Base-by-base conservation (phyloP, 2,797 vertebrate genomes). In the Catharus ustulatus region DNA sequence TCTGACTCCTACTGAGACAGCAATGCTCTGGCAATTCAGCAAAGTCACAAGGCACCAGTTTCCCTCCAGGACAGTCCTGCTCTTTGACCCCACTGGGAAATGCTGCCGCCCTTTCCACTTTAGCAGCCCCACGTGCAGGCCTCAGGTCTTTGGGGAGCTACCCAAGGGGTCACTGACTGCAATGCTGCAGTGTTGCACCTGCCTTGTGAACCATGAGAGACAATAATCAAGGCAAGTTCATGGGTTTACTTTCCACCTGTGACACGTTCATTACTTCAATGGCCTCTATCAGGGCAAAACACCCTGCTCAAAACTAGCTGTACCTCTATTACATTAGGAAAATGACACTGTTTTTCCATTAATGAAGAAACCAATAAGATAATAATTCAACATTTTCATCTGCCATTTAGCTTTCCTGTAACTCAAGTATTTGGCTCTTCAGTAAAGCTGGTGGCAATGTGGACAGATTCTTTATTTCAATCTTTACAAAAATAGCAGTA, bases 181-280 rank as follows among this genome's bases (percentile, higher is more conserved):
- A 59, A 7, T 15, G 36, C 15, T 85, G 67, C 36, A 67, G 58
- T 3, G 29, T 1, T 1, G 1, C 68, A 68, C 43, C 45, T 36
- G 26, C 27, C 59, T 20, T 8, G 5, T 6, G 46, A 83, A 21
- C 15, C 3, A 40, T 0, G 0, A 40, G 19, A 55, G 38, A 27
- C 0, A 0, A 58, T 1, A 23, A 71, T 8, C 66, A 48, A 29
- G 62, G n/a, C 26, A 58, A 40, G 6, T 5, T 66, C 26, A 3
- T 2, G 17, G 32, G 11, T 63, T 20, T n/a, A 58, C 29, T 54
- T 51, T 15, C 29, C 57, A 52, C 49, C 36, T 6, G 1, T 2
- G n/a, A 75, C 10, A 74, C 40, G 18, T 20, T 57, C 36, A 10
- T 3, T 32, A 36, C 30, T 58, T 89, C 8, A 84, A 2, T 3